Conservation (phyloP, 2,797 vertebrate genomes). For the Oreonectes daqikongensis region DNA sequence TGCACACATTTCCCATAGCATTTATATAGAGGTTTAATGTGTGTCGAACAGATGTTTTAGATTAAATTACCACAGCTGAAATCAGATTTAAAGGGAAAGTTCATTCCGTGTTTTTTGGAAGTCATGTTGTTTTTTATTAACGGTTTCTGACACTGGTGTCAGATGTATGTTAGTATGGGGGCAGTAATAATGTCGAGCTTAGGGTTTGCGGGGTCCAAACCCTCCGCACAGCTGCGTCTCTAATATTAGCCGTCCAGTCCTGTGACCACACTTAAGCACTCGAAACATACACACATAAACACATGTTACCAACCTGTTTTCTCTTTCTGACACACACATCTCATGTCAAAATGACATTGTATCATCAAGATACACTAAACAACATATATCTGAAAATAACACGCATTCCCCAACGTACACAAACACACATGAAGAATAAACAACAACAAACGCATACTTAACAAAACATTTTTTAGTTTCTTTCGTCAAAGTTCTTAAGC, state of each 20-base stretch:
- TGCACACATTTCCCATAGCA: not conserved
- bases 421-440: not conserved
- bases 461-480: not conserved
- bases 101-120: too few species aligned
- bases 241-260: constrained; percentile 65
- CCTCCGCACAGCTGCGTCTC: constrained; percentile 44
- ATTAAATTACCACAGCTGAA: constrained; percentile 10
- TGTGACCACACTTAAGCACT: constrained; percentile 56
- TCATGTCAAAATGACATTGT: constrained; percentile 45
- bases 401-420: not conserved
- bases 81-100: not conserved
- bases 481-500: too few species aligned
- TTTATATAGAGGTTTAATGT: constrained; percentile 8
- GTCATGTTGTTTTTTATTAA: too few species aligned
- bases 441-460: not conserved
- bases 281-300: constrained; percentile 36
- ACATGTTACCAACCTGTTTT: constrained; percentile 37
- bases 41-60: not conserved
- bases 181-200: not conserved
- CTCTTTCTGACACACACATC: constrained; percentile 36
- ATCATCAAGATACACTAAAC: constrained; percentile 7
- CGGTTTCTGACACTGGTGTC: not conserved
- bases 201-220: constrained; percentile 2
- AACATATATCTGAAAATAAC: constrained; percentile 7
- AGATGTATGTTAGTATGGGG: not conserved